phyloP scores from a whole-genome alignment of 2,888 invertebrate species.

The Hermodice carunculata region DNA sequence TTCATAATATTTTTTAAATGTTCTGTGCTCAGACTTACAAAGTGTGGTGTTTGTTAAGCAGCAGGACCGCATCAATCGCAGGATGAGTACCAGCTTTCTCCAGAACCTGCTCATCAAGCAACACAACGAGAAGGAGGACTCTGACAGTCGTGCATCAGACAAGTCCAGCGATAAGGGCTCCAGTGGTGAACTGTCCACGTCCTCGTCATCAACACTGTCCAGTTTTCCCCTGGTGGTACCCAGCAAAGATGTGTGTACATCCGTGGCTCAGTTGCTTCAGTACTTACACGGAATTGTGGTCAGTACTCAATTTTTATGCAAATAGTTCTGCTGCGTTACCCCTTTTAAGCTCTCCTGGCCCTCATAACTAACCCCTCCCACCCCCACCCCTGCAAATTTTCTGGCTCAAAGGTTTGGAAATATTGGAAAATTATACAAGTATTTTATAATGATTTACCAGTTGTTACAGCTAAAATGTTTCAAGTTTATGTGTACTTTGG shows the following conservation, averaged over 20 bases:
- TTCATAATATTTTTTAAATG: too few species aligned
- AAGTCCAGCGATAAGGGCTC: slow-evolving; percentile 39
- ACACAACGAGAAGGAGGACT: slow-evolving; percentile 28
- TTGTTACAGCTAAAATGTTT: too few species aligned
- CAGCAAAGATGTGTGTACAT: slow-evolving; percentile 78
- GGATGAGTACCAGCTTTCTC: slow-evolving; percentile 32
- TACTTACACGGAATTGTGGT: slow-evolving; percentile 86
- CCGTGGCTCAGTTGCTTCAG: slow-evolving; percentile 86
- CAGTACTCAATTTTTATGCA: slow-evolving; percentile 38
- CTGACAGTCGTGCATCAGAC: slow-evolving; percentile 8
- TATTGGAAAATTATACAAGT: too few species aligned
- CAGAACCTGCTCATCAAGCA: slow-evolving; percentile 31
- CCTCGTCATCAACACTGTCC: slow-evolving; percentile 53
- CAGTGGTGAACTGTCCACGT: slow-evolving; percentile 45
- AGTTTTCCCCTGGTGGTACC: slow-evolving; percentile 71
- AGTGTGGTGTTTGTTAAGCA: too few species aligned
- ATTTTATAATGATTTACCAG: too few species aligned
- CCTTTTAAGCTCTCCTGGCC: too few species aligned
- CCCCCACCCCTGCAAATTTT: too few species aligned
- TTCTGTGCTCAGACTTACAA: too few species aligned
- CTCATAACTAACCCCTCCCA: too few species aligned
- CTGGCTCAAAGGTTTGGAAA: too few species aligned
- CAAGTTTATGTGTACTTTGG: too few species aligned
- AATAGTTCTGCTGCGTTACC: too few species aligned
- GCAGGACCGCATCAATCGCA: slow-evolving; percentile 9